phyloP scores from a whole-genome alignment of 2,113 vertebrate species.

The Bufo gargarizans region DNA sequence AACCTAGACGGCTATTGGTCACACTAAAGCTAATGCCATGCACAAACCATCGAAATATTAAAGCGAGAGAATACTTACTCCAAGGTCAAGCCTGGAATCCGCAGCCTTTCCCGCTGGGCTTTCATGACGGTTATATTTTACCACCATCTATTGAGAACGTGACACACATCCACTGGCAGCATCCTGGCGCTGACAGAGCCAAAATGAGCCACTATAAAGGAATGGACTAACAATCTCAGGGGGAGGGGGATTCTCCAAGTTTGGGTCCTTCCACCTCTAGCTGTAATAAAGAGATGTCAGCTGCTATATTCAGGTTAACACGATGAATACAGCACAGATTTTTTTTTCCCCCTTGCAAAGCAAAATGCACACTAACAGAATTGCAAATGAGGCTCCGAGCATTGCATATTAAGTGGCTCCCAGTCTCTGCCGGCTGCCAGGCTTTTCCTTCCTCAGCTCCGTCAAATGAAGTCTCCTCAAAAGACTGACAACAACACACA shows the following conservation, averaged over 20 bases:
- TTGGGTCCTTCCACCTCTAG: constrained; percentile 85
- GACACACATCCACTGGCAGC: constrained; percentile 85
- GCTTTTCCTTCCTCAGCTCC: constrained; percentile 64
- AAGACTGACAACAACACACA: constrained; percentile 47
- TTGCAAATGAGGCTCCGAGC: constrained; percentile 62
- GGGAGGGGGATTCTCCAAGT: constrained; percentile 72
- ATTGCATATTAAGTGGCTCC: constrained; percentile 67
- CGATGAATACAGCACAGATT: constrained; percentile 60
- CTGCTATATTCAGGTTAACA: constrained; percentile 68
- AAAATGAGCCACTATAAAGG: constrained; percentile 83
- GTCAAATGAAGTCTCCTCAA: constrained; percentile 64
- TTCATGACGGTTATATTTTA: constrained; percentile 90
- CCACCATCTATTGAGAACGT: constrained; percentile 91
- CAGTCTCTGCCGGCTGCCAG: constrained; percentile 61
- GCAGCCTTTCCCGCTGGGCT: constrained; percentile 98
- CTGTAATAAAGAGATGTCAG: constrained; percentile 79
- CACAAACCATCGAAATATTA: constrained; percentile 79
- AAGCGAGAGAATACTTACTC: constrained; percentile 96
- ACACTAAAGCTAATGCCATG: constrained; percentile 71
- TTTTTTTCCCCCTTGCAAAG: constrained; percentile 50
- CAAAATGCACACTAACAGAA: constrained; percentile 53
- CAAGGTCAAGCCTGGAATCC: constrained; percentile 98
- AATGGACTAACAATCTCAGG: constrained; percentile 77
- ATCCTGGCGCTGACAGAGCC: constrained; percentile 86
- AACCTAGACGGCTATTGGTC: constrained; percentile 70